Conservation (phyloP, 2,888 invertebrate species). For the Amblyjoppa fuscipennis region DNA sequence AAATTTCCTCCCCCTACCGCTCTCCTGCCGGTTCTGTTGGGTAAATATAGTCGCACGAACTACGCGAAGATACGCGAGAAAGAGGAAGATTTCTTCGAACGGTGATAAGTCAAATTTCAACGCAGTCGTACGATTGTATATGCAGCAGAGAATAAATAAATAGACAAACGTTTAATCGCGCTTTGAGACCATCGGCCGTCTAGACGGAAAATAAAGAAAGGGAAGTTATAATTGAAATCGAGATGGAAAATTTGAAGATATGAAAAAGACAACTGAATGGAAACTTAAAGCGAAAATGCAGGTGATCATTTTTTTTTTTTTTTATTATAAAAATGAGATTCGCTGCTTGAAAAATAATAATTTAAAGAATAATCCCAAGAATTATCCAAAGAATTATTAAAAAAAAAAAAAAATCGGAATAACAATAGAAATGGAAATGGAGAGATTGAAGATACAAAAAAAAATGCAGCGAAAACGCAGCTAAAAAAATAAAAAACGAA, state of each 20-base stretch:
- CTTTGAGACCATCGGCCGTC: neutral
- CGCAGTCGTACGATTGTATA: neutral
- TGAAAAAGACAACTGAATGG: neutral
- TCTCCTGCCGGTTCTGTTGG: neutral
- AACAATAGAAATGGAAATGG: too few relatives aligned
- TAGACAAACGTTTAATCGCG: neutral
- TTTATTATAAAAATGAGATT: too few relatives aligned
- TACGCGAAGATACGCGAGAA: neutral
- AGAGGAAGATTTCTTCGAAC: neutral
- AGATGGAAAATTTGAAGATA: neutral
- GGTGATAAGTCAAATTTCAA: neutral
- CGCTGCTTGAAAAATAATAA: too few relatives aligned
- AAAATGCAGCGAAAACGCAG: too few relatives aligned
- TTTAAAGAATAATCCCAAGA: too few relatives aligned
- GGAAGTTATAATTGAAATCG: too few relatives aligned
- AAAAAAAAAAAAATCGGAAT: too few relatives aligned
- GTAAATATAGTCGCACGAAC: neutral
- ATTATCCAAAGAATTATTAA: too few relatives aligned
- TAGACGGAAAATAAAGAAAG: neutral
- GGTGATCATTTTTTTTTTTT: too few relatives aligned
- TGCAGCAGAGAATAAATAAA: neutral
- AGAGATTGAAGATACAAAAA: too few relatives aligned
- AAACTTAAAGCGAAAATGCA: neutral
- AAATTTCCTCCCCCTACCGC: conserved; percentile 26
- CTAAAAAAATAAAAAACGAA: too few relatives aligned